Evolutionary conservation across 2,113 vertebrate species (phyloP).

Genomic region (Clupea harengus): DNA sequence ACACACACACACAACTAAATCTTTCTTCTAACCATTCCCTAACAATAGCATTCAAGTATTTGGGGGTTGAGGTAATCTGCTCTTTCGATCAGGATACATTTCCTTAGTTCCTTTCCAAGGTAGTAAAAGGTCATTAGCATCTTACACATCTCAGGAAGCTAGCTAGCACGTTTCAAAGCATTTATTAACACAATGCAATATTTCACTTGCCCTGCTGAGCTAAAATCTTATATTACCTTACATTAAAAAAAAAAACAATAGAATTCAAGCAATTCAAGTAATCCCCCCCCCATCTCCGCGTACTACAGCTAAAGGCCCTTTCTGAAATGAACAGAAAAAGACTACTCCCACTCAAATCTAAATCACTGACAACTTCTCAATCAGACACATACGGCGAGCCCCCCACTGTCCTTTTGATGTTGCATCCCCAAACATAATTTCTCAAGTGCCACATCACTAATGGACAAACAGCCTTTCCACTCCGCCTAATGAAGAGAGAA

Average conservation of each 20-base stretch:
- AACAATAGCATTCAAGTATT: no score
- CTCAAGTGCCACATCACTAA: conserved; percentile 33
- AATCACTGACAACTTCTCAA: not conserved
- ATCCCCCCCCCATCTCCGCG: not conserved
- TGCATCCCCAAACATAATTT: conserved; percentile 27
- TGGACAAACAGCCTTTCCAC: conserved; percentile 27
- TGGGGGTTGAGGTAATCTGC: no score
- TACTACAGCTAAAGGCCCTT: not conserved
- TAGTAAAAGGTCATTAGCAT: no score
- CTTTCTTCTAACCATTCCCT: no score
- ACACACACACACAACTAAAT: no score
- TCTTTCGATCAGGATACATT: no score
- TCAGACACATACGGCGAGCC: not conserved
- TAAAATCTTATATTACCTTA: not conserved
- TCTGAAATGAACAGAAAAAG: not conserved
- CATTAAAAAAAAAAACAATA: not conserved
- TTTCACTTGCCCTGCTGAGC: not conserved
- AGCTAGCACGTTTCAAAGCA: not conserved
- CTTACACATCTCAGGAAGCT: no score
- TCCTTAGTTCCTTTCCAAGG: no score
- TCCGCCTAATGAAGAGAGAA: conserved; percentile 41
- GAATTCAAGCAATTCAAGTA: not conserved
- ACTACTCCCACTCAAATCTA: not conserved
- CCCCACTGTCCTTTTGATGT: conserved; percentile 30
- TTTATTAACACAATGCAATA: not conserved